Evolutionary conservation across 1,140 invertebrate genomes (phyloP).

Genomic region (Colletes latitarsis): DNA sequence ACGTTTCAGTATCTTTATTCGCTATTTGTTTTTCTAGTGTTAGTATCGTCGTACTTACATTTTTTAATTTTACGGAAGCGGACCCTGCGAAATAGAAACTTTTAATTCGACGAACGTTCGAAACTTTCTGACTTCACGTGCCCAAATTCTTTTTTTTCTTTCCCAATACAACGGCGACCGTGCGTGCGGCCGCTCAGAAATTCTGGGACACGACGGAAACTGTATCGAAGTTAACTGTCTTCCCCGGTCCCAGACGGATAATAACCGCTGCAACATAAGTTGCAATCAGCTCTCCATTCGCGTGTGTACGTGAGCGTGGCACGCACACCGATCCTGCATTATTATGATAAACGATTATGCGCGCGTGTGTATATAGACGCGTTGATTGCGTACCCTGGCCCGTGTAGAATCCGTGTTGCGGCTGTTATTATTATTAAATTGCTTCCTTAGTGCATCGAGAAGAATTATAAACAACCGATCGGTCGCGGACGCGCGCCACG

Average conservation of each 20-base stretch:
- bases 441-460: conserved; percentile 46
- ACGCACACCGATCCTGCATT: conserved; percentile 16
- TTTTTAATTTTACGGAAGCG: too few relatives aligned
- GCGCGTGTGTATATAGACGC: conserved; percentile 4
- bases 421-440: conserved; percentile 54
- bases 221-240: conserved; percentile 47
- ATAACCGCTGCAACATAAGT: conserved; percentile 51
- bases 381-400: conserved; percentile 13
- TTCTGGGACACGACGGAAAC: conserved; percentile 58
- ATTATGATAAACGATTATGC: conserved; percentile 52
- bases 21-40: too few relatives aligned
- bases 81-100: too few relatives aligned
- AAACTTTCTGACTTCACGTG: too few relatives aligned
- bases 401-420: conserved; percentile 13
- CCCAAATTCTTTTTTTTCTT: background rate
- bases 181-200: conserved; percentile 36
- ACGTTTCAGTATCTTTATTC: too few relatives aligned
- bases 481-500: conserved; percentile 1
- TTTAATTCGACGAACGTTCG: too few relatives aligned
- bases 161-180: conserved; percentile 22
- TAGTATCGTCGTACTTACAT: too few relatives aligned
- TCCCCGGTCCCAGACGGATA: conserved; percentile 26
- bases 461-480: conserved; percentile 57
- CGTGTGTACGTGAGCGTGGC: conserved; percentile 18
- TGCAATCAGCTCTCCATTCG: conserved; percentile 45